phyloP scores from a whole-genome alignment of 2,113 vertebrate genomes.

The Piprites chloris region DNA sequence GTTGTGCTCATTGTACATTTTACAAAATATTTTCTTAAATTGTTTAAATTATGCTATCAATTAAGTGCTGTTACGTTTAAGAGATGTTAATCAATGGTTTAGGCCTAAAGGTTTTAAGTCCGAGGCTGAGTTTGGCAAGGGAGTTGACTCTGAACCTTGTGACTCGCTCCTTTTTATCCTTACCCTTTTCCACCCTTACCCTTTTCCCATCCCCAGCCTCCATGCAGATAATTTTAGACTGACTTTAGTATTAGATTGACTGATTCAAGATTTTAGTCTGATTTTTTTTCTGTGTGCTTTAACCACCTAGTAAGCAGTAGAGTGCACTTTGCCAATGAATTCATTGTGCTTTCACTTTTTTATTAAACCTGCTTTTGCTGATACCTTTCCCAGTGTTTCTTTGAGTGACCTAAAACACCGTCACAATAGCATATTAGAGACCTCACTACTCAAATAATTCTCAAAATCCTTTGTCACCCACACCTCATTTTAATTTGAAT shows the following conservation, averaged over 20 bases:
- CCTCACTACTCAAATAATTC: background rate
- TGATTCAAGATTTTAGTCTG: background rate
- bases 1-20: background rate
- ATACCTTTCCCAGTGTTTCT: background rate
- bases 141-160: background rate
- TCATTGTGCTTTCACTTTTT: rapidly evolving
- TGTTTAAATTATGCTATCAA: background rate
- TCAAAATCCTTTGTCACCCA: background rate
- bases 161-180: background rate
- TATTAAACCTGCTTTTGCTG: background rate
- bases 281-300: background rate
- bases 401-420: background rate
- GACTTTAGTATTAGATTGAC: background rate
- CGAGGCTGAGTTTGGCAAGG: background rate
- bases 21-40: background rate
- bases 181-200: background rate
- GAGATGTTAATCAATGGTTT: background rate
- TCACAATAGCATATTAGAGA: background rate
- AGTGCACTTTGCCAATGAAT: background rate
- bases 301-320: background rate
- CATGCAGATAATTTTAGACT: background rate
- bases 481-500: background rate
- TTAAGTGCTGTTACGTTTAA: background rate
- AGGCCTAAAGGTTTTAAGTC: background rate
- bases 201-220: background rate